A percentile compares a stretch with the other conserved stretches of the same genome.
Conservation (phyloP, 1,140 invertebrate species). For the Gryllus bimaculatus region DNA sequence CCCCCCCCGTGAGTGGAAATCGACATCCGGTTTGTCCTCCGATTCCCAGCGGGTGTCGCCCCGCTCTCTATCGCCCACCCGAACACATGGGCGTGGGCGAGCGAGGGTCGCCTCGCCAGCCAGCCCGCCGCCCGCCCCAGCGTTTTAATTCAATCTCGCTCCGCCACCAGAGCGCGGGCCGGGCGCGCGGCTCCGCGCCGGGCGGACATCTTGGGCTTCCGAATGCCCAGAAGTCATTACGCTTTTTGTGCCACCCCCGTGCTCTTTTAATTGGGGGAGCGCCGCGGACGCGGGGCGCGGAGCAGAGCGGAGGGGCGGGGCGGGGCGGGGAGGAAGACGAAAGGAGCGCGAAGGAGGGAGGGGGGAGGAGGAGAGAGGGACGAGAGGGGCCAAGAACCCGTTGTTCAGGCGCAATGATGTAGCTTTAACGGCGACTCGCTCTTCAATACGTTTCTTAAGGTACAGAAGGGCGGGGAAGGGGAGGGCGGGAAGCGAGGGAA, state of each 20-base stretch:
- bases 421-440: background rate
- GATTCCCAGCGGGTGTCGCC: too few species aligned
- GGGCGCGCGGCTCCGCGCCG: background rate
- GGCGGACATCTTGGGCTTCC: slow-evolving; percentile 2
- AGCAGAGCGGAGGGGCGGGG: too few species aligned
- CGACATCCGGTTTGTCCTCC: too few species aligned
- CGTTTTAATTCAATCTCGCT: slow-evolving; percentile 4
- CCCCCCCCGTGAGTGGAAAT: too few species aligned
- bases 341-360: background rate
- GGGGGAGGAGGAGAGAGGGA: background rate
- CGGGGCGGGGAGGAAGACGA: background rate
- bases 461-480: background rate
- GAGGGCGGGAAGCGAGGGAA: too few species aligned
- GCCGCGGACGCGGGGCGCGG: too few species aligned
- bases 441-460: background rate
- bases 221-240: background rate
- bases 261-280: background rate
- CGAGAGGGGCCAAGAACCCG: too few species aligned
- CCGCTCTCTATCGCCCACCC: too few species aligned
- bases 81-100: too few species aligned
- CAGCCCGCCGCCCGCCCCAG: background rate
- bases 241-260: slow-evolving; percentile 2
- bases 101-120: too few species aligned
- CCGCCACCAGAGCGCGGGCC: too few species aligned
- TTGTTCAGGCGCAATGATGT: background rate